A percentile compares a stretch with the other conserved stretches of the same genome.
phyloP scores from a whole-genome alignment of 2,888 invertebrate genomes.

The Scaeva pyrastri region DNA sequence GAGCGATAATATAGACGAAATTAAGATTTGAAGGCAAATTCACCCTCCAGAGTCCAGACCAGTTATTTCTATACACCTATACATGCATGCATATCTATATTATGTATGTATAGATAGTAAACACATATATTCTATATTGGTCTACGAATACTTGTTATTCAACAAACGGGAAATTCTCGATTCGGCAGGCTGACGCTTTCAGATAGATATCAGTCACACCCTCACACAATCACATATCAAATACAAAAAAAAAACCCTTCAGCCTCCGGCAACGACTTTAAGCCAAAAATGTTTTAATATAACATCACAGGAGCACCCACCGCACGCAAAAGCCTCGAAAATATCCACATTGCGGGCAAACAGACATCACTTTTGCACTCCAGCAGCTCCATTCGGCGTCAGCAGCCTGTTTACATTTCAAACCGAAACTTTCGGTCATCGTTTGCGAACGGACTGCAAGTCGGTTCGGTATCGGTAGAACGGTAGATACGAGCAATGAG shows the following conservation, averaged over 20 bases:
- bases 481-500: too few relatives aligned
- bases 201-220: conserved; percentile 25
- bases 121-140: too few relatives aligned
- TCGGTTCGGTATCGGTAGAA: too few relatives aligned
- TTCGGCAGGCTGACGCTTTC: background rate
- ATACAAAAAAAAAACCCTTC: background rate
- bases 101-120: conserved; percentile 9
- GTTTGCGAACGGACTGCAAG: conserved; percentile 9
- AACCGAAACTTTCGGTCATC: conserved; percentile 40
- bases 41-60: background rate
- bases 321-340: conserved; percentile 26
- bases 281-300: conserved; percentile 2
- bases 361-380: conserved; percentile 18
- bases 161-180: conserved; percentile 17
- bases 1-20: conserved; percentile 29
- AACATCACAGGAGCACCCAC: conserved; percentile 5
- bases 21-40: conserved; percentile 13
- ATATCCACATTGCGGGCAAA: conserved; percentile 28
- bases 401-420: conserved; percentile 43
- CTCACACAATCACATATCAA: background rate
- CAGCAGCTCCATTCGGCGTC: conserved; percentile 18
- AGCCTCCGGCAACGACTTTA: background rate
- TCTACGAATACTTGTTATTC: conserved; percentile 7
- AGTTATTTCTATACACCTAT: background rate
- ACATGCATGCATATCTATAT: background rate